phyloP scores from a whole-genome alignment of 1,140 invertebrate species.

The Medauroidea extradentata region DNA sequence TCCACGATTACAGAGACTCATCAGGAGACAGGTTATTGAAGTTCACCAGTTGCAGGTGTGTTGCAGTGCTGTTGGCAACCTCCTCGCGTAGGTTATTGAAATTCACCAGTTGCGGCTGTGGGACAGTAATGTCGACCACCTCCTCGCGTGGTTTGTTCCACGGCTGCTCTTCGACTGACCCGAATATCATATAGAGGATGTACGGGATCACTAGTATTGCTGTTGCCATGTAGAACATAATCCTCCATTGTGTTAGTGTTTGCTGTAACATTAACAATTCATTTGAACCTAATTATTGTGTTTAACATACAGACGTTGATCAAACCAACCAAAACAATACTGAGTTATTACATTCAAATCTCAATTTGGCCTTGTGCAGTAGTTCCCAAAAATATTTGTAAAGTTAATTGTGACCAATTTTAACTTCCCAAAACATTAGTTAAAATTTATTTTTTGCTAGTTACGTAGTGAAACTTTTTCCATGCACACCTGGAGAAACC shows the following conservation, averaged over 20 bases:
- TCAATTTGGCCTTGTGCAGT: too few relatives aligned
- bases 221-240: conserved; percentile 56
- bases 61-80: neutral
- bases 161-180: conserved; percentile 53
- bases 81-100: neutral
- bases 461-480: too few relatives aligned
- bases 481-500: too few relatives aligned
- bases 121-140: neutral
- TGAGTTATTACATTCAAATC: neutral
- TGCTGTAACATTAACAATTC: conserved; percentile 50
- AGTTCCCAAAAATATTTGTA: too few relatives aligned
- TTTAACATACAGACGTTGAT: neutral
- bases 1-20: too few relatives aligned
- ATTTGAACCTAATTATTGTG: neutral
- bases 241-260: conserved; percentile 60
- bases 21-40: too few relatives aligned
- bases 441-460: too few relatives aligned
- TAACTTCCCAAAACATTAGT: too few relatives aligned
- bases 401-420: too few relatives aligned
- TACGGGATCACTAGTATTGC: conserved; percentile 48
- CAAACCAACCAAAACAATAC: neutral
- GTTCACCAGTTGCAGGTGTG: too few relatives aligned
- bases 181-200: conserved; percentile 51
- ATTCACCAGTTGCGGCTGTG: too few relatives aligned
- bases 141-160: conserved; percentile 50